Evolutionary conservation across 2,888 invertebrate genomes (phyloP), one percentile per base, ranked within the genome.

Genomic region (Eupithecia insigniata): DNA sequence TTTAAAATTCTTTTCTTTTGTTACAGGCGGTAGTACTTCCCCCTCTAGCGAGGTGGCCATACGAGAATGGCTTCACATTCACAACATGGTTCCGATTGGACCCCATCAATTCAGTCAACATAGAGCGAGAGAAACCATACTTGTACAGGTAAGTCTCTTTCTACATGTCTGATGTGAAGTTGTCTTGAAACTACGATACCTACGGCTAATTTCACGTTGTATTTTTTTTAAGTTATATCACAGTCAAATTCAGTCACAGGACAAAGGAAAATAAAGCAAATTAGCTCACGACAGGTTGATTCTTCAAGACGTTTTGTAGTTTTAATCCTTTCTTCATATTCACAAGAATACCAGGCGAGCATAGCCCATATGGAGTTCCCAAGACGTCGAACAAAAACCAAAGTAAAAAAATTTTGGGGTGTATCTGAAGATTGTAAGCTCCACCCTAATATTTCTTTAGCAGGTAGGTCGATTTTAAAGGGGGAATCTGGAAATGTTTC

Each of bases 61-160:
- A 99, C 94, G 99, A 99, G 94, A 99, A 97, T 94, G 99, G 99
- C 74, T 99, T 99, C 96, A 99, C 99, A 69, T 99, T 99, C 94
- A 98, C 99, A 84, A 99, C 99, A 83, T 99, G 99, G 99, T 98
- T 99, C 92, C 96, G 99, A 77, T 96, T 99, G 89, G 99, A 99
- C 95, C 99, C 99, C 86, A 98, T 99, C 93, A 99, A 99, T 95
- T 98, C 99, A 74, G 99, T 99, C 90, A 99, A 99, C 95, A 99
- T 99, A 89, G 99, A 99, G 95, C 95, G 99, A 84, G 99, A 99
- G 94, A 99, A 99, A 93, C 99, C 99, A 55, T 99, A 99, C 93
- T 96, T 99, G 79, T 99, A 99, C 93, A 98, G 99, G 99, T 99
- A 93, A 96, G 67, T 32, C 22, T 51, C 36, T 67, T 67, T 55